phyloP scores from a whole-genome alignment of 2,797 vertebrate genomes.

The Lepilemur septentrionalis region DNA sequence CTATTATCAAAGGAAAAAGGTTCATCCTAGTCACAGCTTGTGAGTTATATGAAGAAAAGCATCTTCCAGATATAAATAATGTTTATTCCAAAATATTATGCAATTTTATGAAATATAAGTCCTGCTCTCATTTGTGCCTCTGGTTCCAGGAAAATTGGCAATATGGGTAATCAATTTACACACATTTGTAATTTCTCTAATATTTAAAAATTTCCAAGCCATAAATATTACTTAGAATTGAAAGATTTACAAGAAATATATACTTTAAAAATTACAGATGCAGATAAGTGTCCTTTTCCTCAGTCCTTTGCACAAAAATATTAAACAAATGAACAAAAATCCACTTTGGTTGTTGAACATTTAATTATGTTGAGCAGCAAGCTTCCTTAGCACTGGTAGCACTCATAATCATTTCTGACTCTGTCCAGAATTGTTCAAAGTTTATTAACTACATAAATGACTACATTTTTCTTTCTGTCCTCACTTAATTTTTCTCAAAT shows the following conservation, averaged over 20 bases:
- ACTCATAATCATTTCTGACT: not conserved
- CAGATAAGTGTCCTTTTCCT: not conserved
- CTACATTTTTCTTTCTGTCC: not conserved
- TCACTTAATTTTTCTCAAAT: not conserved
- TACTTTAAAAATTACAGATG: not conserved
- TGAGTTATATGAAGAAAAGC: not conserved
- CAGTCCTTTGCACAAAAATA: not conserved
- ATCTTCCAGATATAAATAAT: not conserved
- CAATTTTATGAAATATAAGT: not conserved
- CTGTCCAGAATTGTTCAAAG: not conserved
- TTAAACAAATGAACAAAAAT: not conserved
- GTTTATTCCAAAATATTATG: not conserved
- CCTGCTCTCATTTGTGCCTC: not conserved
- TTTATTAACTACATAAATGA: not conserved
- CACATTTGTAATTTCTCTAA: not conserved
- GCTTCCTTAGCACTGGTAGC: not conserved
- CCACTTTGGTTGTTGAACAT: not conserved
- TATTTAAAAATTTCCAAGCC: not conserved
- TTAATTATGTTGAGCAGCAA: constrained; percentile 9
- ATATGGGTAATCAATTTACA: not conserved
- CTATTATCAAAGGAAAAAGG: not conserved
- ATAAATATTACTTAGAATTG: not conserved
- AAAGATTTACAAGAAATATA: not conserved
- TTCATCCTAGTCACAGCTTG: not conserved
- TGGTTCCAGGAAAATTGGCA: not conserved